These are phyloP conservation scores for Gila orcuttii DNA, from an alignment of 2,113 vertebrate genomes.

Conservation along the genomic window DNA sequence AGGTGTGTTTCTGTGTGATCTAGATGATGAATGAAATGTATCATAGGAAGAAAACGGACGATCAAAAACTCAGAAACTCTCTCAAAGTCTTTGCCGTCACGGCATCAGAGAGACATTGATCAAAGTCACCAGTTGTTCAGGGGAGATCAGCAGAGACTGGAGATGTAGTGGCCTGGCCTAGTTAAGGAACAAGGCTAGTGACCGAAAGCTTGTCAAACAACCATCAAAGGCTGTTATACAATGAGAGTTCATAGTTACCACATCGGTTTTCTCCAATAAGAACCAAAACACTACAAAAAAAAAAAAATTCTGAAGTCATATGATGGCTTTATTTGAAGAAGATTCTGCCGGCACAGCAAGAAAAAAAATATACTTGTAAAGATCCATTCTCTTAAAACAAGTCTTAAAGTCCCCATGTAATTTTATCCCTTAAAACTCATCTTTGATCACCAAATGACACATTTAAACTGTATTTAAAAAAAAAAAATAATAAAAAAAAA, in stretches of 20 bases:
- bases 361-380: neutral
- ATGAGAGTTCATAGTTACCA: neutral
- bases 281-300: neutral
- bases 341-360: neutral
- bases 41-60: neutral
- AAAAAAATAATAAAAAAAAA: too few relatives aligned
- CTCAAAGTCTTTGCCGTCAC: neutral
- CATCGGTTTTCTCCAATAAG: neutral
- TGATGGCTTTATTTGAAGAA: slow-evolving; percentile 1
- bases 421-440: too few relatives aligned
- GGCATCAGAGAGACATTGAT: slow-evolving; percentile 15
- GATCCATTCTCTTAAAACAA: too few relatives aligned
- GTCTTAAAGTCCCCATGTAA: too few relatives aligned
- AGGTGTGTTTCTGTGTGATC: neutral
- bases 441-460: too few relatives aligned
- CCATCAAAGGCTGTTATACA: neutral
- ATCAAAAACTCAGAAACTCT: slow-evolving; percentile 4
- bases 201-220: neutral
- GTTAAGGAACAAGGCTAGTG: neutral
- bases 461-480: too few relatives aligned
- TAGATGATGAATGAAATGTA: slow-evolving; percentile 2
- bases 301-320: neutral
- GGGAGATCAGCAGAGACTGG: neutral
- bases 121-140: slow-evolving; percentile 2
- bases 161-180: neutral